Evolutionary conservation across 2,888 invertebrate species (phyloP).

Genomic region (Diogma glabrata): DNA sequence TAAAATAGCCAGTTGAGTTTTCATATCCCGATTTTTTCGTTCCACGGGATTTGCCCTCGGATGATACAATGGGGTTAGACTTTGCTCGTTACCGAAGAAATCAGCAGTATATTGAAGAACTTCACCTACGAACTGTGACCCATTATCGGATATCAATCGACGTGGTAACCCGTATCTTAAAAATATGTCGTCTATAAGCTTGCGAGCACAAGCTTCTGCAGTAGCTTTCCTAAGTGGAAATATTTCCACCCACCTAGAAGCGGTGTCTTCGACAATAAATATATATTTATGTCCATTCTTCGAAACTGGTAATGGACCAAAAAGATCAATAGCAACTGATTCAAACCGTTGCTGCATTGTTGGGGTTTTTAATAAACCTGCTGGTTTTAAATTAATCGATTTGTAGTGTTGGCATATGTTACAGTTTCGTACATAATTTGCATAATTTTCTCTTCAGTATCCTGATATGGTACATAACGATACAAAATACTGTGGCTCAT

Average conservation of each 20-base stretch:
- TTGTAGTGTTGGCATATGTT: conserved; percentile 26
- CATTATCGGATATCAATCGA: conserved; percentile 28
- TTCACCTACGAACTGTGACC: conserved; percentile 25
- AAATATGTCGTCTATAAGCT: conserved; percentile 20
- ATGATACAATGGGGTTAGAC: conserved; percentile 24
- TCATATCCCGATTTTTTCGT: conserved; percentile 23
- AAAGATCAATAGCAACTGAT: conserved; percentile 27
- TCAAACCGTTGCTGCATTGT: conserved; percentile 22
- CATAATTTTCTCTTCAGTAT: conserved; percentile 18
- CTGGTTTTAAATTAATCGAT: conserved; percentile 25
- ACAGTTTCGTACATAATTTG: conserved; percentile 22
- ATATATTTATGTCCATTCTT: conserved; percentile 21
- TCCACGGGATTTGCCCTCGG: conserved; percentile 27
- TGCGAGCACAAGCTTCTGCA: no score
- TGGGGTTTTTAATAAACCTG: conserved; percentile 25
- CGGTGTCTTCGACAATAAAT: conserved; percentile 21
- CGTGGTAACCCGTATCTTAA: conserved; percentile 27
- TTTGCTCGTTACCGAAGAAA: no score
- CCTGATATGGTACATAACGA: conserved; percentile 14
- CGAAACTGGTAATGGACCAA: conserved; percentile 21
- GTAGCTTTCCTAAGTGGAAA: no score
- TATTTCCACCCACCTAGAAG: conserved; percentile 22
- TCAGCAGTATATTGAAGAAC: background rate
- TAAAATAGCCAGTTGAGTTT: conserved; percentile 25
- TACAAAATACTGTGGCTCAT: conserved; percentile 20